These are phyloP conservation scores for Apus apus DNA, from an alignment of 2,113 vertebrate species.

Conservation along the genomic window DNA sequence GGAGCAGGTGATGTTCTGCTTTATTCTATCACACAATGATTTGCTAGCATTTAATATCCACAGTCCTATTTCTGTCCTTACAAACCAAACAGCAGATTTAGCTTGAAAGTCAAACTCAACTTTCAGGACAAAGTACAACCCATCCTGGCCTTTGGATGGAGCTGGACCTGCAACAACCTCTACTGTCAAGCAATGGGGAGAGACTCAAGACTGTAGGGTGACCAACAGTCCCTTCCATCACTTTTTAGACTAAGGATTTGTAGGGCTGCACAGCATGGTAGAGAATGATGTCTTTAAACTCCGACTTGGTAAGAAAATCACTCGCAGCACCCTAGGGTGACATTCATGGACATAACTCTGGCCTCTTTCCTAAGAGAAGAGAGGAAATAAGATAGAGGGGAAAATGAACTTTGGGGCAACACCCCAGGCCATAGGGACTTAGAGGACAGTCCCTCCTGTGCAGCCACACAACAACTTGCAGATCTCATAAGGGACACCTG, in stretches of 20 bases:
- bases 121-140: neutral
- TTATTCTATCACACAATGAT: constrained; percentile 51
- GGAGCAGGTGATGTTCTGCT: constrained; percentile 45
- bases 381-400: neutral
- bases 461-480: no score
- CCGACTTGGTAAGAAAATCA: neutral
- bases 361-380: neutral
- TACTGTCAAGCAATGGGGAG: rapidly evolving
- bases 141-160: neutral
- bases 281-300: neutral
- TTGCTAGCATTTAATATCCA: constrained; percentile 49
- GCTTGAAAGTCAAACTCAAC: neutral
- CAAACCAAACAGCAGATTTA: constrained; percentile 14
- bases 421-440: neutral
- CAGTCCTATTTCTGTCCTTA: constrained; percentile 23
- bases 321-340: neutral
- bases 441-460: neutral
- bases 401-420: neutral
- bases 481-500: neutral
- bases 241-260: neutral
- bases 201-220: rapidly evolving
- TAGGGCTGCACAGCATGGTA: no score
- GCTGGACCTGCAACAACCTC: neutral
- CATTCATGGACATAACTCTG: rapidly evolving
- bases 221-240: neutral